Conservation (phyloP, 2,888 invertebrate genomes). For the Eupeodes luniger region DNA sequence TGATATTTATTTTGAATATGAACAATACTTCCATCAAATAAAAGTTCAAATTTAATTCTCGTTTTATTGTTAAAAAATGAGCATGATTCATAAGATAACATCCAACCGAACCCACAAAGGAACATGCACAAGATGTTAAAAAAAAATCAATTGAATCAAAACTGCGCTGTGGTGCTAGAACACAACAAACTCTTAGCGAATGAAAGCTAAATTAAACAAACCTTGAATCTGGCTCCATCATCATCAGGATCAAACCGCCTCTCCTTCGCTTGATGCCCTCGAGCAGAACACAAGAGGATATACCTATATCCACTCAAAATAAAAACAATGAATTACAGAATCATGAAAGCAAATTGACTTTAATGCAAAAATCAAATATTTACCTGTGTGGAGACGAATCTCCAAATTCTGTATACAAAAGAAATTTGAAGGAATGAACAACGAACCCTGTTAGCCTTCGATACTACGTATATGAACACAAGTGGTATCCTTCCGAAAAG, state of each 20-base stretch:
- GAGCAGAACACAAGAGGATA: constrained; percentile 61
- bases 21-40: too few species aligned
- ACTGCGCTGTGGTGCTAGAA: neutral
- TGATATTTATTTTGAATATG: too few species aligned
- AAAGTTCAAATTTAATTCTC: neutral
- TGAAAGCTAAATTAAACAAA: constrained; percentile 34
- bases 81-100: neutral
- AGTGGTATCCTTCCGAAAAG: neutral
- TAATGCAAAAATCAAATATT: constrained; percentile 84
- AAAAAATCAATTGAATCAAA: constrained; percentile 23
- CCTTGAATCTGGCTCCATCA: neutral
- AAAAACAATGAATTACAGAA: constrained; percentile 84
- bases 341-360: constrained; percentile 84
- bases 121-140: neutral
- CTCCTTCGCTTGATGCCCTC: neutral
- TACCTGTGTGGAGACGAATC: constrained; percentile 79
- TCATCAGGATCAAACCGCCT: neutral
- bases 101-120: neutral
- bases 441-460: neutral
- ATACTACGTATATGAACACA: constrained; percentile 18
- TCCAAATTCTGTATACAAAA: constrained; percentile 11
- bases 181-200: constrained; percentile 5
- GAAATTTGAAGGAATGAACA: neutral
- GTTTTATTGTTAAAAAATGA: neutral
- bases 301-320: too few species aligned